Base-by-base conservation (phyloP, 2,113 vertebrate genomes). In the Leptobrachium ailaonicum region DNA sequence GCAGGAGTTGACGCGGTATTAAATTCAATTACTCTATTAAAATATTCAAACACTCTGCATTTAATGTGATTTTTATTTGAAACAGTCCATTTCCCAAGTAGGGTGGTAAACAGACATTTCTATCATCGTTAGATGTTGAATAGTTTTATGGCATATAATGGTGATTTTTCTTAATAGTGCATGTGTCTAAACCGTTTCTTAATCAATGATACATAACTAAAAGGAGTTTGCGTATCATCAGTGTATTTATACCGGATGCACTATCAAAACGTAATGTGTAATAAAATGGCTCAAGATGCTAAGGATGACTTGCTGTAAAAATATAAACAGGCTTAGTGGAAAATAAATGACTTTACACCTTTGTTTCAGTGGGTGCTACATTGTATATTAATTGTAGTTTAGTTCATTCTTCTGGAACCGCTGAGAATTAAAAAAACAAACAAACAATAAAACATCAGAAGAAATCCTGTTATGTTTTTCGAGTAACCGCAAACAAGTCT, bases 371-470 rank as follows among this genome's bases (percentile, higher is more conserved):
- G 44, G 58, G 3, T 41, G 47, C 43, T 13, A 50, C 62, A 62
- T 71, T 53, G 77, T 63, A 72, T 72, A 72, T 54, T 72, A 71
- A 79, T 79, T 79, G 60, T 63, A 79, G 69, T 79, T 79, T 79
- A 79, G 77, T 42, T 72, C 77, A 66, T 45, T 63, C 68, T 79
- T 3, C n/a, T 79, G 77, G 77, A 79, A 79, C 77, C 60, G 41
- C 3, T 32, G 20, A 32, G 20, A 32, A 32, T 32, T 32, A 32
- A 32, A 32, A 32, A 32, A 32, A 32, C 20, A 32, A 32, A 32
- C 20, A 14, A 69, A 43, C 7, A 32, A 32, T 32, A 32, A 32
- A 32, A 32, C 20, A 32, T 32, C 20, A 32, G 20, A 32, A 32
- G 42, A 2, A 44, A 50, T 64, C 1, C 4, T 58, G 40, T 54